These are phyloP conservation scores for Scalopus aquaticus DNA, from an alignment of 2,113 vertebrate genomes.

Conservation along the genomic window DNA sequence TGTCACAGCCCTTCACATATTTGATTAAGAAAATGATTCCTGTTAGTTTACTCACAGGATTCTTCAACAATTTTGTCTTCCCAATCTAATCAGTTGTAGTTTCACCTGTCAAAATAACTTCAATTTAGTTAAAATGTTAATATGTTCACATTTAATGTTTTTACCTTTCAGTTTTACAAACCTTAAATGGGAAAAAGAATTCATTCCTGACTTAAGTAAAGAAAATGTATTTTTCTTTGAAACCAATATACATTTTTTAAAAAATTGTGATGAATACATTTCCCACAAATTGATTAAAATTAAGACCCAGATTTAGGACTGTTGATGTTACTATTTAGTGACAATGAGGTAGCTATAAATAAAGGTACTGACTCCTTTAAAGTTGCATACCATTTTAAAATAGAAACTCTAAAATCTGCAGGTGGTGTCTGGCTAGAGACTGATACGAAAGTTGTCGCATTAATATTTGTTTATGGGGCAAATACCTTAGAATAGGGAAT, in stretches of 20 bases:
- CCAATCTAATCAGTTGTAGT: slow-evolving; percentile 40
- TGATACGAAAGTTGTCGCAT: not conserved
- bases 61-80: slow-evolving; percentile 13
- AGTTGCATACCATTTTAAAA: not conserved
- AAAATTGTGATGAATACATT: not conserved
- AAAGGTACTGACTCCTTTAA: rapidly evolving
- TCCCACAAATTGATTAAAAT: not conserved
- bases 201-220: not conserved
- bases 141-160: not conserved
- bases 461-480: not conserved
- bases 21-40: not conserved
- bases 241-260: not conserved
- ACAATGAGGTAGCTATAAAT: not conserved
- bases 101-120: slow-evolving; percentile 69
- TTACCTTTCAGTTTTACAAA: not conserved
- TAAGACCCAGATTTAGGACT: not conserved
- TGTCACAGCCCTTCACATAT: not conserved
- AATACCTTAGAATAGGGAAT: not conserved
- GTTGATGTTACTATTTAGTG: not conserved
- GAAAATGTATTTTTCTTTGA: not conserved
- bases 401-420: not conserved
- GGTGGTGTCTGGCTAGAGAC: not conserved
- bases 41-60: slow-evolving; percentile 15
- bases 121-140: slow-evolving; percentile 39
- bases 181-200: not conserved